phyloP scores from a whole-genome alignment of 2,797 vertebrate genomes.

The Neomorphus geoffroyi region DNA sequence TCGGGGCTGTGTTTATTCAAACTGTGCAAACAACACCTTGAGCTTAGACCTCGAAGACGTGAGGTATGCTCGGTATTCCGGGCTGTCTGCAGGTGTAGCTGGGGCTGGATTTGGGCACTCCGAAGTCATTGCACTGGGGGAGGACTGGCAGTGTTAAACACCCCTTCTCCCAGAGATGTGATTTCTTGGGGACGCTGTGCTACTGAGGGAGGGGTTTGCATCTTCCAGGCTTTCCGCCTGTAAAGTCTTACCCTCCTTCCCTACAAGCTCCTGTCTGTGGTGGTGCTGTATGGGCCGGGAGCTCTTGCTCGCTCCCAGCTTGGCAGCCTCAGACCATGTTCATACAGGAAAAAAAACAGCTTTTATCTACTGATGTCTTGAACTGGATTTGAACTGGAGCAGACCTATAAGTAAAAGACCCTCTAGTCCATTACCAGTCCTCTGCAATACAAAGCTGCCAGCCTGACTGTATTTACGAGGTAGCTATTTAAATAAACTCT shows the following conservation, averaged over 20 bases:
- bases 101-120: not conserved
- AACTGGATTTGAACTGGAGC: not conserved
- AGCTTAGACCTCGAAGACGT: not conserved
- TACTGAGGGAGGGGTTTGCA: fast-evolving
- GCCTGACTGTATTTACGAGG: not conserved
- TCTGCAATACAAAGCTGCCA: not conserved
- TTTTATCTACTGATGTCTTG: not conserved
- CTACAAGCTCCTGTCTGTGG: not conserved
- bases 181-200: not conserved
- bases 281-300: not conserved
- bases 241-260: fast-evolving
- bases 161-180: not conserved
- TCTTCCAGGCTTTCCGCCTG: not conserved
- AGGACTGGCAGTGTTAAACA: not conserved
- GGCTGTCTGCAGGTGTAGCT: not conserved
- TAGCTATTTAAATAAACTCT: not conserved
- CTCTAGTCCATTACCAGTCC: not conserved
- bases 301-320: not conserved
- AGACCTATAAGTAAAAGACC: not conserved
- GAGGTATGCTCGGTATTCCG: not conserved
- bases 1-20: not conserved
- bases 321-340: not conserved
- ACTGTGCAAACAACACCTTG: not conserved
- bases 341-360: not conserved
- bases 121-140: not conserved